Evolutionary conservation across 2,113 vertebrate species (phyloP).

Genomic region (Felis chaus): DNA sequence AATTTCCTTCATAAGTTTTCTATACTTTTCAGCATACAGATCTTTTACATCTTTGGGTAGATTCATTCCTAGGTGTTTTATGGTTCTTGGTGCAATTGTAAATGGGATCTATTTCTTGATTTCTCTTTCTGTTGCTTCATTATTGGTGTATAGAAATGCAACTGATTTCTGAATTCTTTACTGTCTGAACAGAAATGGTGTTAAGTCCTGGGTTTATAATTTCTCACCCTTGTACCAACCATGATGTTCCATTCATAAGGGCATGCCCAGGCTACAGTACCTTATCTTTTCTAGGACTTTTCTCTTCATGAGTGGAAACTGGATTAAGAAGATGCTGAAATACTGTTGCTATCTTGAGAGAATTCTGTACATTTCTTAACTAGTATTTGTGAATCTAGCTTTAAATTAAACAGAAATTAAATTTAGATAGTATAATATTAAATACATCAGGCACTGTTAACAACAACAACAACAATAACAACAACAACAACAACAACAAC

Average conservation of each 20-base stretch:
- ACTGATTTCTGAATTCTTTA: background rate
- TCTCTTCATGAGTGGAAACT: background rate
- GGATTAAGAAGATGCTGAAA: background rate
- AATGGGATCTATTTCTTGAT: too few relatives aligned
- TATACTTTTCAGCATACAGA: too few relatives aligned
- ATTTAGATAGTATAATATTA: background rate
- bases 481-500: too few relatives aligned
- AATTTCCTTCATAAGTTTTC: too few relatives aligned
- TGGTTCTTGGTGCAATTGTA: too few relatives aligned
- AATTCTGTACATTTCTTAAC: background rate
- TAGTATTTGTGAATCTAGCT: background rate
- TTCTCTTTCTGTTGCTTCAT: too few relatives aligned
- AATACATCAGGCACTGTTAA: background rate
- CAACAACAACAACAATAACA: too few relatives aligned
- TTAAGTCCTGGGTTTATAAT: background rate
- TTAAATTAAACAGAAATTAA: background rate
- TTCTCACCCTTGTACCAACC: background rate
- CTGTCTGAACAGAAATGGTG: background rate
- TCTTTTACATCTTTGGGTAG: too few relatives aligned
- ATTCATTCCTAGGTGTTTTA: too few relatives aligned
- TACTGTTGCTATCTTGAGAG: background rate
- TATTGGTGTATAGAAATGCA: too few relatives aligned
- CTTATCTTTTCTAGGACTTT: background rate
- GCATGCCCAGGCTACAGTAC: background rate
- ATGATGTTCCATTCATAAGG: background rate